Percentiles rank a stretch among this genome's conserved stretches.
Conservation (phyloP, 2,888 invertebrate genomes). For the Graphium colonna region DNA sequence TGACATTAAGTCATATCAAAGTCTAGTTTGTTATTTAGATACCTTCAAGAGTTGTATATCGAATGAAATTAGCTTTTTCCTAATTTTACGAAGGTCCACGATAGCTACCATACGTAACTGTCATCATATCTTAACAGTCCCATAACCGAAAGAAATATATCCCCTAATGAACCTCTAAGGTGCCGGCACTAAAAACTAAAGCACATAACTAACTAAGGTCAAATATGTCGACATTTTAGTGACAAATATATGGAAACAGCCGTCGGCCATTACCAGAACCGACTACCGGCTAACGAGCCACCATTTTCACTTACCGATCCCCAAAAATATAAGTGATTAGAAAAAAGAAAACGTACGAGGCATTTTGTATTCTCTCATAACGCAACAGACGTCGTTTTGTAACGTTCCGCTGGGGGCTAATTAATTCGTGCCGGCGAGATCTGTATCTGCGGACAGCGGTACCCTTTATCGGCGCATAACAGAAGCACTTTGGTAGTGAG, state of each 20-base stretch:
- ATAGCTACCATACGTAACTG: no score
- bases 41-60: not conserved
- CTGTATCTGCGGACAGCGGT: slow-evolving; percentile 11
- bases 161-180: no score
- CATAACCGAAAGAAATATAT: no score
- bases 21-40: no score
- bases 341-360: not conserved
- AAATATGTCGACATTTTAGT: not conserved
- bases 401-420: not conserved
- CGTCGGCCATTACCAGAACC: slow-evolving; percentile 12
- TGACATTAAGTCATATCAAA: no score
- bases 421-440: slow-evolving; percentile 14
- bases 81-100: no score
- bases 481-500: slow-evolving; percentile 33
- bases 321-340: not conserved
- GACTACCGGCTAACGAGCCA: slow-evolving; percentile 9
- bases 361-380: not conserved
- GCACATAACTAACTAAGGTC: not conserved
- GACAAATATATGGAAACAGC: slow-evolving; percentile 13
- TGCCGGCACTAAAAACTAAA: not conserved
- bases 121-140: not conserved
- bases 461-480: slow-evolving; percentile 20
- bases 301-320: not conserved
- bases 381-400: not conserved
- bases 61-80: no score